Base-by-base conservation (phyloP, 2,797 vertebrate genomes). In the Heterohyrax brucei region DNA sequence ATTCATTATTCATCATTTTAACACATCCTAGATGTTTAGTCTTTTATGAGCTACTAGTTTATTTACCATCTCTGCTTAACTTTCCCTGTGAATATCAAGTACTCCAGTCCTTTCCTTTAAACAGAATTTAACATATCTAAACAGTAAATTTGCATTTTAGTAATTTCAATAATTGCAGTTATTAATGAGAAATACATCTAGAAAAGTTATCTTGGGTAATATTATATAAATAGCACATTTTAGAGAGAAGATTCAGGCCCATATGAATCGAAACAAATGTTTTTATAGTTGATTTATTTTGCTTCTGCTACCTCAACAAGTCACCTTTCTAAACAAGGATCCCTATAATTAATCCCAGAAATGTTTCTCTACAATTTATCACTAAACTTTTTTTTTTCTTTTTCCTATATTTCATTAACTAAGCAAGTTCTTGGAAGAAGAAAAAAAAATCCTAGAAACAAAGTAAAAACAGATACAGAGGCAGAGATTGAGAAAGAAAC, bases 221-320 rank as follows among this genome's bases (percentile, higher is more conserved):
- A 21, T 91, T 80, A 79, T 1, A 48, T 39, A 85, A 44, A 70
- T 39, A 64, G 12, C 21, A 28, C 1, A 3, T 59, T 77, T 84
- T 44, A 6, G 44, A 93, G 19, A 66, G 21, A 68, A 5, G 88
- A 61, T 84, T 84, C 28, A 44, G 18, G 9, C 72, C 18, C 68
- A n/a, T 76, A 9, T 56, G 5, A 84, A 86, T 6, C 9, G 8
- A 66, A 68, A 56, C 26, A 9, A 39, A 62, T 22, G 3, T 6
- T 80, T 84, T 79, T 62, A 10, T 48, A 56, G 53, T 92, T 92
- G 10, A n/a, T 68, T 83, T 95, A 12, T 53, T 66, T 91, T 78
- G 28, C 30, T 64, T 64, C 24, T 53, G 53, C 72, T 61, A 46
- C 8, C 94, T 10, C 7, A 46, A 19, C 2, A 28, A 10, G 16